Base-by-base conservation (phyloP, 2,797 vertebrate genomes). In the Enteromius thamalakanensis region DNA sequence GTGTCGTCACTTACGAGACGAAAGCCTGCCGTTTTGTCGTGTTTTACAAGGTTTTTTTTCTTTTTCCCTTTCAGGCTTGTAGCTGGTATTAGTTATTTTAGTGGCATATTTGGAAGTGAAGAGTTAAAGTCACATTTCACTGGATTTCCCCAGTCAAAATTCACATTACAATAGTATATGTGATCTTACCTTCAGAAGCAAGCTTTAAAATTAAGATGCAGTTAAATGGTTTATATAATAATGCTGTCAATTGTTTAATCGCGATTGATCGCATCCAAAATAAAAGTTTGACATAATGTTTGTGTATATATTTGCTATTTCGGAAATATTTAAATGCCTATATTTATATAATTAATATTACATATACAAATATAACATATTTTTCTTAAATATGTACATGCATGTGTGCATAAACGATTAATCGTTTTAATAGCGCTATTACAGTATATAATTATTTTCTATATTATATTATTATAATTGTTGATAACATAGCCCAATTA, bases 1-100 rank as follows among this genome's bases (percentile, higher is more conserved):
- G 23, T 84, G 60, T 84, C 82, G 75, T 78, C 58, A 67, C 79
- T 69, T 74, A 64, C 7, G 14, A 58, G 60, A 40, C 26, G 8
- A 79, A 83, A 75, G 69, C 70, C 53, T 64, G 64, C 45, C 0
- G 53, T 32, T 80, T 74, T n/a, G 42, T 15, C 4, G 9, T 37
- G 6, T 83, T 69, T 51, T 19, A n/a, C 14, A 80, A 23, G 17
- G 5, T 47, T 72, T 47, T 47, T 34, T 32, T 29, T 34, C 9
- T 29, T 29, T 72, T 34, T 1, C 23, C 3, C n/a, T 47, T 42
- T 71, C n/a, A 71, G 62, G 62, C 15, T 19, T 64, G 29, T 64
- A 17, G 15, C 26, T 64, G 29, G 62, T 64, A 32, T 64, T 64
- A 32, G 62, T 34, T 64, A 64, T 32, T 64, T 17, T 19, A 17